Percentiles rank a stretch among this genome's conserved stretches.
These are phyloP conservation scores for Corythucha ciliata DNA, from an alignment of 2,888 invertebrate species.

Conservation along the genomic window DNA sequence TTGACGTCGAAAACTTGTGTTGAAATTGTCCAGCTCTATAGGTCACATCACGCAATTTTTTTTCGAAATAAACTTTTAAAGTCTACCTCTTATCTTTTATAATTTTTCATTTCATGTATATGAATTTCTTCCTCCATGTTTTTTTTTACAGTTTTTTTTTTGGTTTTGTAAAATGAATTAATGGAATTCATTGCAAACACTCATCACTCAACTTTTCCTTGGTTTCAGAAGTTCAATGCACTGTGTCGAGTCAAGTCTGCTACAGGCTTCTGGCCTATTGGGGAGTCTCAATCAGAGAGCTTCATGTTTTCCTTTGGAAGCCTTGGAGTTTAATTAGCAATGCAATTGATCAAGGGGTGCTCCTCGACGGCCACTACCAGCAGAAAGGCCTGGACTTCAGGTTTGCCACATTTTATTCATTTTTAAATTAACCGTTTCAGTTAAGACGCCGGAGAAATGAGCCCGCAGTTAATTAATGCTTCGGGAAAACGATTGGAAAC, in stretches of 20 bases:
- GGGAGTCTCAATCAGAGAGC: slow-evolving; percentile 67
- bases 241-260: slow-evolving; percentile 63
- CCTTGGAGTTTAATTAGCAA: slow-evolving; percentile 57
- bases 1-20: no score
- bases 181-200: neutral
- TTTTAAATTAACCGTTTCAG: no score
- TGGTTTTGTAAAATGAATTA: neutral
- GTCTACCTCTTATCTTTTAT: no score
- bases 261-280: slow-evolving; percentile 67
- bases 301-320: slow-evolving; percentile 66
- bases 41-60: no score
- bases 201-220: no score
- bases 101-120: no score
- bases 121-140: no score
- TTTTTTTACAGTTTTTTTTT: neutral
- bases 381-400: slow-evolving; percentile 36
- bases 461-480: no score
- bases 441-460: no score
- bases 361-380: slow-evolving; percentile 47
- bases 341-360: slow-evolving; percentile 50
- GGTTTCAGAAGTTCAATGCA: slow-evolving; percentile 60
- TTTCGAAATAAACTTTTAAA: no score
- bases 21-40: no score
- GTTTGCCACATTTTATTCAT: slow-evolving; percentile 19
- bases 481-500: no score